A percentile compares a stretch with the other conserved stretches of the same genome.
Conservation (phyloP, 2,888 invertebrate genomes). For the Lycophotia porphyrea region DNA sequence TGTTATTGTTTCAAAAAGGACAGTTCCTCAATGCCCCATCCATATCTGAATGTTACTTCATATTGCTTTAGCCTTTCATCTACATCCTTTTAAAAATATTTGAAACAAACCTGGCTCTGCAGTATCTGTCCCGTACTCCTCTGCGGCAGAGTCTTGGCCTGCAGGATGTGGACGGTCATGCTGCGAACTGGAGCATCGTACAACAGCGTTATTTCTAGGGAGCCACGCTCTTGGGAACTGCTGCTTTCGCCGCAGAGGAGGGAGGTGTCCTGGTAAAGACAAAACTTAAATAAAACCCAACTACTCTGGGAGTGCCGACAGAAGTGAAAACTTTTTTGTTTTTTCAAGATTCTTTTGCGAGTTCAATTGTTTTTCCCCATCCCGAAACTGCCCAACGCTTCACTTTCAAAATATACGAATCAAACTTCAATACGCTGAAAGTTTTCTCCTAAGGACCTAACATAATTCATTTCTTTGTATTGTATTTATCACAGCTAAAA, state of each 20-base stretch:
- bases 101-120: slow-evolving; percentile 81
- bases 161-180: slow-evolving; percentile 97
- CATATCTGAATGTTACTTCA: not conserved
- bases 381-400: too few species aligned
- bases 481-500: too few species aligned
- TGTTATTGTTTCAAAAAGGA: not conserved
- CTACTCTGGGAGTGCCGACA: too few species aligned
- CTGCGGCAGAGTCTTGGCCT: slow-evolving; percentile 94
- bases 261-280: slow-evolving; percentile 84
- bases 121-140: slow-evolving; percentile 85
- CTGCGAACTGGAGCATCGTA: slow-evolving; percentile 97
- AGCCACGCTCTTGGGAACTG: slow-evolving; percentile 91
- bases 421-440: not conserved
- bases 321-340: too few species aligned
- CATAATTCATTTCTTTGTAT: too few species aligned
- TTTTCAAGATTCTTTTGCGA: too few species aligned
- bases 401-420: not conserved
- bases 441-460: not conserved
- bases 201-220: slow-evolving; percentile 96
- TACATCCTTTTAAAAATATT: not conserved
- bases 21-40: not conserved
- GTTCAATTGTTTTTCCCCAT: too few species aligned
- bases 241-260: slow-evolving; percentile 88
- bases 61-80: not conserved
- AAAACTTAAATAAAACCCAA: slow-evolving; percentile 1